Base-by-base conservation (phyloP, 92 coral and sea anemone species). In the Porites lobata region DNA sequence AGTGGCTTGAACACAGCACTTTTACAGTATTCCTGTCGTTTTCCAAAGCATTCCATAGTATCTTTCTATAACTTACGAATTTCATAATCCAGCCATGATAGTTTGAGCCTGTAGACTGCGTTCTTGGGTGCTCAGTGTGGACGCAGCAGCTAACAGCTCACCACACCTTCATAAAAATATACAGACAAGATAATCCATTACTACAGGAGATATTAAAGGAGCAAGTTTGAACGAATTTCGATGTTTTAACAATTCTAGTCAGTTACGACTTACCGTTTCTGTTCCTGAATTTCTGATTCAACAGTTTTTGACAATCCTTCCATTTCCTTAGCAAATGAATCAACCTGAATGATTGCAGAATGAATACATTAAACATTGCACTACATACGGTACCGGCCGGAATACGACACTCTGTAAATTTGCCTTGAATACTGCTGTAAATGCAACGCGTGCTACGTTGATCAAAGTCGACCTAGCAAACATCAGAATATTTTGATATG, bases 131-230 rank as follows among this genome's bases (percentile, higher is more conserved):
- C 92, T 87, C 10, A 97, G 95, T 7, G 95, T 90, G n/a, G 96
- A 90, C 20, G 97, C 94, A 15, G 99, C 99, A 2, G 99, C 96
- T 12, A 97, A 87, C 2, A 97, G 86, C 67, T 97, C 99, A 19
- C 92, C 89, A 73, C 99, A 97, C 75, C 99, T 97, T 66, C 7
- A 94, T 50, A 56, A 9, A 63, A 54, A 72, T 56, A 11, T 14
- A 10, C 61, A 56, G 4, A 56, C 13, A 10, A 56, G 1, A 56
- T 10, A 11, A 10, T 56, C 61, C 61, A 56, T 56, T 14, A 56
- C 17, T 38, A 38, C 47, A 38, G 47, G 47, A 38, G 47, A 38
- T 38, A 38, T 38, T 38, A 38, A 38, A 38, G 47, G 47, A 4
- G 47, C 47, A 38, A 38, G 6, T 38, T 38, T 38, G 47, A 38